A percentile compares a stretch with the other conserved stretches of the same genome.
phyloP scores from a whole-genome alignment of 2,797 vertebrate species.

The Cynopterus sphinx region DNA sequence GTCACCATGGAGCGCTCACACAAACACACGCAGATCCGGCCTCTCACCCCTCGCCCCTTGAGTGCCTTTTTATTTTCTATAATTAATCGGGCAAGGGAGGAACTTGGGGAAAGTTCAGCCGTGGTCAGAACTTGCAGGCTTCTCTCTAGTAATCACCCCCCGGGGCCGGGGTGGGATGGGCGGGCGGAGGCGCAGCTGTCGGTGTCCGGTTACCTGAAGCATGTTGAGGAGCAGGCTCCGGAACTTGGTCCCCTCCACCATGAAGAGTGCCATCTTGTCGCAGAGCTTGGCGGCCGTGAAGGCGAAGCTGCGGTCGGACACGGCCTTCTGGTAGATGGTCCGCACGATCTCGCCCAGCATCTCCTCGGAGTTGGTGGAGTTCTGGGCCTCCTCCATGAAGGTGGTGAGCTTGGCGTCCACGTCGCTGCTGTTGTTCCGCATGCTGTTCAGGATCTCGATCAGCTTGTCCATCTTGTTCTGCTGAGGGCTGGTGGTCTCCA shows the following conservation, averaged over 20 bases:
- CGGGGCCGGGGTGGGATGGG: rapidly evolving
- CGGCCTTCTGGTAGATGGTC: slow-evolving; percentile 95
- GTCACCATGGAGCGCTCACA: slow-evolving; percentile 55
- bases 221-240: slow-evolving; percentile 97
- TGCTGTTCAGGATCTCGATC: slow-evolving; percentile 96
- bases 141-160: background rate
- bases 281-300: slow-evolving; percentile 96
- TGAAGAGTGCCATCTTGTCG: slow-evolving; percentile 98
- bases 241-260: slow-evolving; percentile 99
- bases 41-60: background rate
- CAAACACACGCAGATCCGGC: slow-evolving; percentile 60
- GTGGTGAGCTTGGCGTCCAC: slow-evolving; percentile 94
- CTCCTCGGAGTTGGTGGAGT: slow-evolving; percentile 94
- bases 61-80: slow-evolving; percentile 68
- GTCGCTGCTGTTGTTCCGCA: slow-evolving; percentile 96
- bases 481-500: slow-evolving; percentile 87
- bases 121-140: slow-evolving; percentile 39
- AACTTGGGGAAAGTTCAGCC: slow-evolving; percentile 52
- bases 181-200: background rate
- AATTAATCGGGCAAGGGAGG: slow-evolving; percentile 48
- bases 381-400: slow-evolving; percentile 98
- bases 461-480: slow-evolving; percentile 95
- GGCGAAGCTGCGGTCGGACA: slow-evolving; percentile 96
- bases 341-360: slow-evolving; percentile 94
- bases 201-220: slow-evolving; percentile 91